phyloP scores from a whole-genome alignment of 2,797 vertebrate genomes.

The Eulemur coronatus region DNA sequence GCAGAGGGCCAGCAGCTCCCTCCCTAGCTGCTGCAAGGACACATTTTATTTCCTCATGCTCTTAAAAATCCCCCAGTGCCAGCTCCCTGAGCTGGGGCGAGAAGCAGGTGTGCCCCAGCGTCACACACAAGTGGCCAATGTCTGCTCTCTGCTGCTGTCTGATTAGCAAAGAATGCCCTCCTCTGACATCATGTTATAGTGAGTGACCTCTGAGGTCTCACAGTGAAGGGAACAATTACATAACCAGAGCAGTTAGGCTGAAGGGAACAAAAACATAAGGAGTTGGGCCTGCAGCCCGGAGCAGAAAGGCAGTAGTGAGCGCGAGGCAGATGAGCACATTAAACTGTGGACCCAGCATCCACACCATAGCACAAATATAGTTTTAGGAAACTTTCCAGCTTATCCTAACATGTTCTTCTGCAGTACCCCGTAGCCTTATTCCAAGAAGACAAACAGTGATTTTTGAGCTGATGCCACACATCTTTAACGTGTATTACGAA shows the following conservation, averaged over 20 bases:
- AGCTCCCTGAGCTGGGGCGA: rapidly evolving
- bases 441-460: not conserved
- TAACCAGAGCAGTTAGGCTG: not conserved
- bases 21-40: not conserved
- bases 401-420: not conserved
- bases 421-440: not conserved
- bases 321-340: not conserved
- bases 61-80: not conserved
- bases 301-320: not conserved
- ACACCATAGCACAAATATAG: not conserved
- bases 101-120: rapidly evolving
- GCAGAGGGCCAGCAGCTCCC: not conserved
- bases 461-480: not conserved
- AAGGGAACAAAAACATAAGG: not conserved
- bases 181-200: not conserved
- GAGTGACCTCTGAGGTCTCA: not conserved
- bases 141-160: not conserved
- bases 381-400: not conserved
- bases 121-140: rapidly evolving
- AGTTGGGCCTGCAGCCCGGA: not conserved
- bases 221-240: not conserved
- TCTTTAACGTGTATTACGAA: not conserved
- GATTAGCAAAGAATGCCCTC: not conserved
- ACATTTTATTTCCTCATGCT: not conserved
- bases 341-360: not conserved